Evolutionary conservation across 2,113 vertebrate genomes (phyloP).

Genomic region (Amphiprion percula): DNA sequence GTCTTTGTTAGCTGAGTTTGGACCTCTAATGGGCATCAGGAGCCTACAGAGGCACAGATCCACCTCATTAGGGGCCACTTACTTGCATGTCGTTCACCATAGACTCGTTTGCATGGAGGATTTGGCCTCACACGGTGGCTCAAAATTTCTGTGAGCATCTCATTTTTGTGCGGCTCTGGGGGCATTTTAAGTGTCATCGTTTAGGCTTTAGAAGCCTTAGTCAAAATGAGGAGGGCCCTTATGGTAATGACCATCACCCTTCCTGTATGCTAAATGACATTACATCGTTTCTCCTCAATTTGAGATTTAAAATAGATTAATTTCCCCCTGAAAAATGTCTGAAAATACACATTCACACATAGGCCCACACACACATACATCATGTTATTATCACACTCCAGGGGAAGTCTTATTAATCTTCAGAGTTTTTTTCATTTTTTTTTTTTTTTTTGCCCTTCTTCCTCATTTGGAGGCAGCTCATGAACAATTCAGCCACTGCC

Average conservation of each 20-base stretch:
- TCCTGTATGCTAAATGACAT: constrained; percentile 67
- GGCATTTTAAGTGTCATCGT: constrained; percentile 66
- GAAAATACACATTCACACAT: constrained; percentile 70
- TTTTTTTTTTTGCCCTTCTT: constrained; percentile 67
- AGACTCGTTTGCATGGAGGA: constrained; percentile 34
- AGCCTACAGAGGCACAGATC: constrained; percentile 33
- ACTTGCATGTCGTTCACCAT: constrained; percentile 42
- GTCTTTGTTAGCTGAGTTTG: constrained; percentile 37
- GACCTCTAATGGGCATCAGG: constrained; percentile 57
- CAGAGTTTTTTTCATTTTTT: constrained; percentile 48
- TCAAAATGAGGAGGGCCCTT: constrained; percentile 56
- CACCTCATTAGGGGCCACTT: constrained; percentile 60
- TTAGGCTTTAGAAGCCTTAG: constrained; percentile 58
- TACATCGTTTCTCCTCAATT: constrained; percentile 71
- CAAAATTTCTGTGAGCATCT: constrained; percentile 32
- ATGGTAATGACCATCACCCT: constrained; percentile 76
- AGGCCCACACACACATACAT: constrained; percentile 60
- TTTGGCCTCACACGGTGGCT: constrained; percentile 45
- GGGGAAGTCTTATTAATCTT: constrained; percentile 85
- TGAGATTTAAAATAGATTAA: constrained; percentile 73
- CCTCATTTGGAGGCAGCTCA: constrained; percentile 85
- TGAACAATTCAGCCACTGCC: constrained; percentile 86
- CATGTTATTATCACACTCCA: constrained; percentile 80
- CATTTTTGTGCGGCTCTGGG: constrained; percentile 41
- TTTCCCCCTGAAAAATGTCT: constrained; percentile 65